These are phyloP conservation scores for Bombus haemorrhoidalis DNA, from an alignment of 1,140 invertebrate species.

Conservation along the genomic window DNA sequence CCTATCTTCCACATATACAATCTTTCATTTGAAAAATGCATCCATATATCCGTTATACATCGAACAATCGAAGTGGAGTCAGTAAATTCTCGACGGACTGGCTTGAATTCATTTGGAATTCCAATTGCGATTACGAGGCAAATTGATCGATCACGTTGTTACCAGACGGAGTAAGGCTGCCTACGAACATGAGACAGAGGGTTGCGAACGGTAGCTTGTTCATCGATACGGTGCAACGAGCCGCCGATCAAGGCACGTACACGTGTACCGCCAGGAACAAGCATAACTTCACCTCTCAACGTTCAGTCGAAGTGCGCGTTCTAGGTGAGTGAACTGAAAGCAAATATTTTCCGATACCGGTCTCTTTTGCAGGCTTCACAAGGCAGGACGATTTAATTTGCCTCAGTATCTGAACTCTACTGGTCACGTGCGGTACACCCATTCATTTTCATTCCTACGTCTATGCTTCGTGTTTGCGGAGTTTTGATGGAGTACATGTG, in stretches of 20 bases:
- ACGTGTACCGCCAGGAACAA: slow-evolving; percentile 86
- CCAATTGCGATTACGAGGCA: not conserved
- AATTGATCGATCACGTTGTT: slow-evolving; percentile 33
- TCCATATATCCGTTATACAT: not conserved
- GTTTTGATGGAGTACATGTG: not conserved
- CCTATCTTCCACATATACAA: not conserved
- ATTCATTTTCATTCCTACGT: not conserved
- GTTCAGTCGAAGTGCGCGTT: slow-evolving; percentile 84
- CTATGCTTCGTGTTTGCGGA: not conserved
- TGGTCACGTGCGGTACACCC: slow-evolving; percentile 9
- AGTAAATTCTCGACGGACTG: not conserved
- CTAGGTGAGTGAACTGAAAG: slow-evolving; percentile 81
- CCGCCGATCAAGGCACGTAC: slow-evolving; percentile 87
- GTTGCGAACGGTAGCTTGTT: slow-evolving; percentile 86
- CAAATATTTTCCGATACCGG: slow-evolving; percentile 40
- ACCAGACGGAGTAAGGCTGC: slow-evolving; percentile 84
- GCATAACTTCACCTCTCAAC: slow-evolving; percentile 84
- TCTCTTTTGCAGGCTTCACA: slow-evolving; percentile 32
- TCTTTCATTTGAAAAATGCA: not conserved
- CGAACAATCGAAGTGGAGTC: not conserved
- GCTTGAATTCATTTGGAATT: slow-evolving; percentile 2
- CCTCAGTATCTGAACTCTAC: not conserved
- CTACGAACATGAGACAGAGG: slow-evolving; percentile 87
- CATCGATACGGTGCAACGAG: slow-evolving; percentile 86
- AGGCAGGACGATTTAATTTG: slow-evolving; percentile 14